Percentiles rank a stretch among this genome's conserved stretches.
phyloP scores from a whole-genome alignment of 2,797 vertebrate species.

The Spinibarbus caldwelli region DNA sequence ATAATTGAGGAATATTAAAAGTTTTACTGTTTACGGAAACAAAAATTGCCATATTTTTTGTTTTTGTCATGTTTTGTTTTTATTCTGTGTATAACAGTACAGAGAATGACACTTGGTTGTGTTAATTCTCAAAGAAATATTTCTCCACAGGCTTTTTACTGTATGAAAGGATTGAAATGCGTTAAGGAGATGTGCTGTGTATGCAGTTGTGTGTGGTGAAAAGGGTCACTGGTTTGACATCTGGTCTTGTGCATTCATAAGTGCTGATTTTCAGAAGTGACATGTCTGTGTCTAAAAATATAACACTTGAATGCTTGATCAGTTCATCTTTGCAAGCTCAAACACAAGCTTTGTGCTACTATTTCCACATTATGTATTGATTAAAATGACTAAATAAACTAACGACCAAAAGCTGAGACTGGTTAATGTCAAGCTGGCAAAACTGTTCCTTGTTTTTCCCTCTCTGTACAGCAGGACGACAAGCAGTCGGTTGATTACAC shows the following conservation, averaged over 20 bases:
- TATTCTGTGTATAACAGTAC: neutral
- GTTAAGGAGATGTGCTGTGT: neutral
- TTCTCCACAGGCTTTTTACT: neutral
- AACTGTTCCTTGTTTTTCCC: constrained; percentile 24
- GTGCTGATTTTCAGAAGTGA: constrained; percentile 1
- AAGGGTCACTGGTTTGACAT: neutral
- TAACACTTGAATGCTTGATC: neutral
- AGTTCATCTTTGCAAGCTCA: neutral
- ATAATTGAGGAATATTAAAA: neutral
- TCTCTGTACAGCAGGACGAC: constrained; percentile 17
- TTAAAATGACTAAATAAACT: neutral
- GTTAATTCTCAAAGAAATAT: neutral
- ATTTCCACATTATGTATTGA: neutral
- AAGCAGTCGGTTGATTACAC: constrained; percentile 53
- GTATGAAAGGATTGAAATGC: neutral
- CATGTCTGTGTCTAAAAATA: constrained; percentile 19
- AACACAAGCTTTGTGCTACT: neutral
- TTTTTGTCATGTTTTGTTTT: neutral
- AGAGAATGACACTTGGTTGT: neutral
- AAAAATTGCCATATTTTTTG: too few relatives aligned
- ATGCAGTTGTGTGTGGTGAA: neutral
- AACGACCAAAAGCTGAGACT: neutral
- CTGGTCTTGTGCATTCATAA: constrained; percentile 18
- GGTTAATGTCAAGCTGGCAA: neutral
- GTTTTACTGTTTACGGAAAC: neutral